A percentile compares a stretch with the other conserved stretches of the same genome.
Conservation (phyloP, 2,113 vertebrate species). For the Erythrocercus mccallii region DNA sequence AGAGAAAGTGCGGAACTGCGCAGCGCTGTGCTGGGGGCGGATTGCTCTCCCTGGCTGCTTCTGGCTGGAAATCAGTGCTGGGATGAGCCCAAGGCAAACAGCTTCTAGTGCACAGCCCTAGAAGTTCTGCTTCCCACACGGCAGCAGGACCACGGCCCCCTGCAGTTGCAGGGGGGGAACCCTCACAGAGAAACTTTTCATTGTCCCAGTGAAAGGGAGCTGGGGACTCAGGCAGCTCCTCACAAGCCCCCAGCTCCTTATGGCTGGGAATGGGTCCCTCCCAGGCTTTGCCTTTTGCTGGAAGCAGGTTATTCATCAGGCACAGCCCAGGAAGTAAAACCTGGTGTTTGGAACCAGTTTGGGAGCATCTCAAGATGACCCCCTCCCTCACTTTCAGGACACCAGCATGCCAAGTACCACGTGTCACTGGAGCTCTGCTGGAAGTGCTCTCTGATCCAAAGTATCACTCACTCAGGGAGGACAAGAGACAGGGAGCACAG, state of each 20-base stretch:
- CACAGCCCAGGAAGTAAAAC: not conserved
- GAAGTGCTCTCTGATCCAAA: rapidly evolving
- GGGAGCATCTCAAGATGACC: rapidly evolving
- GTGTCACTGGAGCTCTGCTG: not conserved
- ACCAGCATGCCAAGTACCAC: rapidly evolving
- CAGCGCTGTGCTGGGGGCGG: not conserved
- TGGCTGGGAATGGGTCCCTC: too few relatives aligned
- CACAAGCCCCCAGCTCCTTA: not conserved
- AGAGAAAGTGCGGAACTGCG: not conserved
- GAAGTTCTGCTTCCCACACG: not conserved
- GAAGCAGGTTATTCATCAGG: not conserved
- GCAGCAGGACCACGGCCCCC: not conserved
- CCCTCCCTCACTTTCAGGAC: rapidly evolving
- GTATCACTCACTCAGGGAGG: rapidly evolving
- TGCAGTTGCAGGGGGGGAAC: rapidly evolving
- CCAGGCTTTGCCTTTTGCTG: not conserved
- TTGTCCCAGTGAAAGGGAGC: rapidly evolving
- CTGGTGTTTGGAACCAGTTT: not conserved
- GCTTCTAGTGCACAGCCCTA: rapidly evolving
- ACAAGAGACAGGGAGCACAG: not conserved
- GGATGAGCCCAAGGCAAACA: not conserved
- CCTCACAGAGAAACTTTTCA: not conserved
- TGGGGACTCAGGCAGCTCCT: not conserved
- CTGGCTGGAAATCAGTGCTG: not conserved
- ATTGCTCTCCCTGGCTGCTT: not conserved